Percentiles rank a stretch among this genome's conserved stretches.
phyloP scores from a whole-genome alignment of 2,797 vertebrate genomes.

The Mus caroli region DNA sequence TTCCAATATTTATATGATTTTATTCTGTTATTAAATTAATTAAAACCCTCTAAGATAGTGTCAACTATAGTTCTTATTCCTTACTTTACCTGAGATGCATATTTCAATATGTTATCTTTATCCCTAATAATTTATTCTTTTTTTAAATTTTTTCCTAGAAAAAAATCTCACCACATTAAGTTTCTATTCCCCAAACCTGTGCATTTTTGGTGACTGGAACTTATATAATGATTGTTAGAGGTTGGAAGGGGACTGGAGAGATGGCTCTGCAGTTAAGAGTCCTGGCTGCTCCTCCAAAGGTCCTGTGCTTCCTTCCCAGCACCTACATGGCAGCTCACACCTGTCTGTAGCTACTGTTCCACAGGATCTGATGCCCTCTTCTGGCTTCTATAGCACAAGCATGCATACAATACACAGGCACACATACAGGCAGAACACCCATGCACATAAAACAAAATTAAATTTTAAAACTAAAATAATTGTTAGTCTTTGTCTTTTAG shows the following conservation, averaged over 20 bases:
- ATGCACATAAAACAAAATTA: not conserved
- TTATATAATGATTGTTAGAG: constrained; percentile 41
- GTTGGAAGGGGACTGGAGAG: not conserved
- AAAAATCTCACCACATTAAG: not conserved
- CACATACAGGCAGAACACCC: not conserved
- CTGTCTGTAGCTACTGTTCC: not conserved
- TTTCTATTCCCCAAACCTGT: constrained; percentile 6
- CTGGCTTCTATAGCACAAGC: not conserved
- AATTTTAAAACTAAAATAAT: not conserved
- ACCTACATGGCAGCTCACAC: not conserved
- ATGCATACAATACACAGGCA: not conserved
- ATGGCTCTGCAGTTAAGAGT: not conserved
- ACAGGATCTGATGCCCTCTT: not conserved
- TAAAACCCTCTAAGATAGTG: not conserved
- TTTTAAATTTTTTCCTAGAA: not conserved
- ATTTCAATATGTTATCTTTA: constrained; percentile 47
- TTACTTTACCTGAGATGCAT: not conserved
- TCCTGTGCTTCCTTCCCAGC: too few species aligned
- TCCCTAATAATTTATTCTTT: not conserved
- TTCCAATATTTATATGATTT: constrained; percentile 28
- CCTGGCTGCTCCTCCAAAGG: not conserved
- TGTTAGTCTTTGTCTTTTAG: constrained; percentile 14
- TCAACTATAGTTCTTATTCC: not conserved
- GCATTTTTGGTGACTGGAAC: not conserved
- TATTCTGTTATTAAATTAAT: constrained; percentile 39